Base-by-base conservation (phyloP, 2,113 vertebrate genomes). In the Maccullochella peelii region DNA sequence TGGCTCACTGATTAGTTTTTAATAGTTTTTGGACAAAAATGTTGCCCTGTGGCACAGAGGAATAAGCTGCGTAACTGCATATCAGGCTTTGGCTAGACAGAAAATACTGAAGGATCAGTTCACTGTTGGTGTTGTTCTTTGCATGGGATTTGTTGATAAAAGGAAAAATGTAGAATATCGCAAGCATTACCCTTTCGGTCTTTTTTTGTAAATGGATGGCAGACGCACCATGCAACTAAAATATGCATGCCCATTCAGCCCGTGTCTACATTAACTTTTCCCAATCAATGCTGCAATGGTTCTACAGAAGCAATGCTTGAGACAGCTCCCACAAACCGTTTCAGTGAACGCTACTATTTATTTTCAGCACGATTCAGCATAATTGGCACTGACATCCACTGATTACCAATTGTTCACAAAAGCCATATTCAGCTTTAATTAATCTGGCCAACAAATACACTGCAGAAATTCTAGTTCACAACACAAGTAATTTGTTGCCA, bases 341-440 rank as follows among this genome's bases (percentile, higher is more conserved):
- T 82, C 25, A 77, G 7, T 69, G 25, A 82, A 69, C 66, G 33
- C 52, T 49, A 4, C 20, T 79, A n/a, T 73, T 77, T 86, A 66
- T 83, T 74, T 78, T 80, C 50, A 70, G 21, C 65, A 18, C 30
- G 14, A 61, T 70, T 74, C 73, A 66, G 62, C 42, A 63, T 83
- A 76, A 86, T 88, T 82, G 82, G 68, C 73, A 79, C 70, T 59
- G 71, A 82, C 74, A 75, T 66, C 12, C 59, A 25, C 70, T 88
- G 80, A 84, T 84, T 84, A 82, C 70, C 71, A 84, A 63, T 77
- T 78, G 73, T 72, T 90, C 77, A 72, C 69, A 38, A 78, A 78
- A 83, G 30, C 54, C 54, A 47, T 76, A 75, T 88, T 84, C 44
- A 70, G 55, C 62, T 74, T 86, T 82, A 82, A 84, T 88, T 76